Evolutionary conservation across 2,888 invertebrate species (phyloP).

Genomic region (Cephus pygmeus): DNA sequence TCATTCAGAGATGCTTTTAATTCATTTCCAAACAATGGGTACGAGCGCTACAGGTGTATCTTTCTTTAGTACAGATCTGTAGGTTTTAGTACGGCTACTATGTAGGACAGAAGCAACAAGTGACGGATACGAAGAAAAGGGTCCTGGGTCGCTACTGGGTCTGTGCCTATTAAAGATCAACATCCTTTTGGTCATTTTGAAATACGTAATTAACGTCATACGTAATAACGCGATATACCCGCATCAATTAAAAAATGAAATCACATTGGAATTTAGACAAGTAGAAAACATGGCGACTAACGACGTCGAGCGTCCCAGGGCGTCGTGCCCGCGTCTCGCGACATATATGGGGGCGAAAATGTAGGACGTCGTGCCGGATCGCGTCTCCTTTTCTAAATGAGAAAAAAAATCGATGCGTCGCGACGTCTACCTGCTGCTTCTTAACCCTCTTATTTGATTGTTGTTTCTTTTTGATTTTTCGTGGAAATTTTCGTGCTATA

Average conservation of each 20-base stretch:
- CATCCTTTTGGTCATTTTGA: background rate
- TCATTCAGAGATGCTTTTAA: background rate
- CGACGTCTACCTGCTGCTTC: background rate
- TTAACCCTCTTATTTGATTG: background rate
- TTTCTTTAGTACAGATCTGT: background rate
- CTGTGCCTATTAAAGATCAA: background rate
- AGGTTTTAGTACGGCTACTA: background rate
- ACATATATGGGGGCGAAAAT: constrained; percentile 52
- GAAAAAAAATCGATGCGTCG: background rate
- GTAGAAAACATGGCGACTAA: background rate
- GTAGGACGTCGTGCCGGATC: constrained; percentile 44
- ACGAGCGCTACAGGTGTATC: background rate
- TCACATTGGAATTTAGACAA: background rate
- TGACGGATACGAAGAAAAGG: too few relatives aligned
- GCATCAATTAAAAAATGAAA: background rate
- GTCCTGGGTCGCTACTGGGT: background rate
- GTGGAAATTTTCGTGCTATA: too few relatives aligned
- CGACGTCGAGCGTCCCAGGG: background rate
- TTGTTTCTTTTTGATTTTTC: too few relatives aligned
- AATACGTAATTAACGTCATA: background rate
- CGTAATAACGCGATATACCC: background rate
- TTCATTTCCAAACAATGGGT: background rate
- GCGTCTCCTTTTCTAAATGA: background rate
- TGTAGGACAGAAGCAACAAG: too few relatives aligned
- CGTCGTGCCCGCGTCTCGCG: constrained; percentile 30